Conservation (phyloP, 2,113 vertebrate genomes). For the Andinoacara biseriatus region DNA sequence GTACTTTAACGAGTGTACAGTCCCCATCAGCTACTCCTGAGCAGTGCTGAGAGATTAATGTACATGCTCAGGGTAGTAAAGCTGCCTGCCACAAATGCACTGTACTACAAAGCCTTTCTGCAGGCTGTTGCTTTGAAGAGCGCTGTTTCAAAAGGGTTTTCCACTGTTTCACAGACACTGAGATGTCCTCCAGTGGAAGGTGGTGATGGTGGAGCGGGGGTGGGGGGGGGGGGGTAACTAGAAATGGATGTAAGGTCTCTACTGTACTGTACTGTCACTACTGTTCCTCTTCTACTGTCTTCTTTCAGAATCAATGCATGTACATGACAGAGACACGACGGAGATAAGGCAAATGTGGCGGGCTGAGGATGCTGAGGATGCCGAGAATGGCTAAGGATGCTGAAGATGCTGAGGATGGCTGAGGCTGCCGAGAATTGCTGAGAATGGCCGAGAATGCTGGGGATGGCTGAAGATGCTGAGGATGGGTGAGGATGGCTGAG, state of each 20-base stretch:
- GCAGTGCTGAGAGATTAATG: conserved; percentile 29
- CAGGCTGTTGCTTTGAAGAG: conserved; percentile 38
- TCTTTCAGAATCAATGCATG: background rate
- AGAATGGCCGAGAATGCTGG: too few relatives aligned
- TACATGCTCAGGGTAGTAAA: conserved; percentile 14
- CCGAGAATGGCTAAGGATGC: too few relatives aligned
- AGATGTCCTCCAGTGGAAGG: background rate
- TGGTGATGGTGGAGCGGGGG: background rate
- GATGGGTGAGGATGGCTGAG: too few relatives aligned
- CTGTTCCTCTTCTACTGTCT: background rate
- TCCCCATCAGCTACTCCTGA: conserved; percentile 31
- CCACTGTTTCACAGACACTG: background rate
- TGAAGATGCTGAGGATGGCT: too few relatives aligned
- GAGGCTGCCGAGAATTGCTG: too few relatives aligned
- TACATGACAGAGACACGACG: conserved; percentile 18
- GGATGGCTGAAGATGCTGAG: too few relatives aligned
- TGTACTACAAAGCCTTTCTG: conserved; percentile 42
- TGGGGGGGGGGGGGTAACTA: background rate
- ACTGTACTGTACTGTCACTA: background rate
- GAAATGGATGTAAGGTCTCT: background rate
- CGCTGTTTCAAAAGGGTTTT: conserved; percentile 4
- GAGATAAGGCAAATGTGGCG: background rate
- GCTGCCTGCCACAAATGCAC: conserved; percentile 13
- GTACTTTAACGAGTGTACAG: conserved; percentile 4
- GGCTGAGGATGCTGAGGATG: conserved; percentile 2